Conservation (phyloP, 1,140 invertebrate genomes). For the Drosophila quadrilineata region DNA sequence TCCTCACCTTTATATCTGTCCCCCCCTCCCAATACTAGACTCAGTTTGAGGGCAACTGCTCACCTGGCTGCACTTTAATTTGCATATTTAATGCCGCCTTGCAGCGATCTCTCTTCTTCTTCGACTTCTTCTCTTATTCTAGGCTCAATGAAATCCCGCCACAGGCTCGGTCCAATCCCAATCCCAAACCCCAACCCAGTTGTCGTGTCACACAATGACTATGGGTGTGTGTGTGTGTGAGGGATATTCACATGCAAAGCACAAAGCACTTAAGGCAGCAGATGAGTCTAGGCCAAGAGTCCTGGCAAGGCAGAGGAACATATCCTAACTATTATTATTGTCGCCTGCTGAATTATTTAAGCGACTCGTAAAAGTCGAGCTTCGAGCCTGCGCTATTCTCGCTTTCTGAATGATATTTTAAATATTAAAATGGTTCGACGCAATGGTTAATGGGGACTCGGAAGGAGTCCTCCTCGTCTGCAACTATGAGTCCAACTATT, state of each 20-base stretch:
- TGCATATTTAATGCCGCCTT: constrained; percentile 41
- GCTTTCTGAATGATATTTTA: constrained; percentile 55
- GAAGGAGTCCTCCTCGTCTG: neutral
- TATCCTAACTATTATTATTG: constrained; percentile 34
- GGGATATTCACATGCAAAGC: constrained; percentile 43
- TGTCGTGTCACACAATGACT: constrained; percentile 7
- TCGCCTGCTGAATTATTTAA: constrained; percentile 41
- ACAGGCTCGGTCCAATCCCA: neutral
- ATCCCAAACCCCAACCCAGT: neutral
- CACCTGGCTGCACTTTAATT: constrained; percentile 42
- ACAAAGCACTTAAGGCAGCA: constrained; percentile 32
- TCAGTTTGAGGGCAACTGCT: constrained; percentile 20
- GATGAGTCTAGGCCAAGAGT: neutral
- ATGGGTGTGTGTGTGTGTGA: neutral
- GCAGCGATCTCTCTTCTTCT: constrained; percentile 3
- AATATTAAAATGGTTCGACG: constrained; percentile 61
- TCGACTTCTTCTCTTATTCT: constrained; percentile 1
- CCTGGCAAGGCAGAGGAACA: neutral
- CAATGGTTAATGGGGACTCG: constrained; percentile 8
- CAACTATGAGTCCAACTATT: constrained; percentile 24
- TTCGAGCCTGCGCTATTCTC: constrained; percentile 21
- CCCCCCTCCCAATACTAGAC: neutral
- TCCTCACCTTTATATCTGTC: neutral
- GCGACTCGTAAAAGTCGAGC: constrained; percentile 14
- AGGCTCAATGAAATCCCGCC: neutral